phyloP scores from a whole-genome alignment of 2,888 invertebrate species.

The Gerris lacustris region DNA sequence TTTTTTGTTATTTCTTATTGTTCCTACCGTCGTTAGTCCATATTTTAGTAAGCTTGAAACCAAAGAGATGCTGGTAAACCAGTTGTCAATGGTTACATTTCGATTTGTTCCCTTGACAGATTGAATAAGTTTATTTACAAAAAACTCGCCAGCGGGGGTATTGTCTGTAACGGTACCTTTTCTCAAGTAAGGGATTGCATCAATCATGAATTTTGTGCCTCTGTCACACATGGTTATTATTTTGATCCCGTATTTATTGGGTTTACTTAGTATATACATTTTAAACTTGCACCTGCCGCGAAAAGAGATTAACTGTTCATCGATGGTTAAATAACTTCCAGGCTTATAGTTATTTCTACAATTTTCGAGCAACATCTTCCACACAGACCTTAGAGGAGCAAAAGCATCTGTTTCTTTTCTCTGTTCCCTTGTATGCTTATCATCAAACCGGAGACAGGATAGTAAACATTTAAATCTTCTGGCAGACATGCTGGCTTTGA shows the following conservation, averaged over 20 bases:
- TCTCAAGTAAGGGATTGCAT: slow-evolving; percentile 21
- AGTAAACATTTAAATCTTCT: not conserved
- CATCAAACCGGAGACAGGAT: not conserved
- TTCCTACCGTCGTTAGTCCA: slow-evolving; percentile 21
- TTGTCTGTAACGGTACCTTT: slow-evolving; percentile 14
- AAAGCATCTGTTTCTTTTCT: too few species aligned
- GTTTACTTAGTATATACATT: slow-evolving; percentile 29
- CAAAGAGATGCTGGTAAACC: slow-evolving; percentile 21
- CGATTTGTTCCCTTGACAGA: slow-evolving; percentile 18
- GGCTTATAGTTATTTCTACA: slow-evolving; percentile 27
- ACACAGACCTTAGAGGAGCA: slow-evolving; percentile 25
- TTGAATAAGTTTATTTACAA: slow-evolving; percentile 16
- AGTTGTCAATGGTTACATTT: slow-evolving; percentile 24
- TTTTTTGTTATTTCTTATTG: slow-evolving; percentile 28
- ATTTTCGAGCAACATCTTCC: slow-evolving; percentile 27
- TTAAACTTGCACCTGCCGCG: slow-evolving; percentile 27
- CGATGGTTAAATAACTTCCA: slow-evolving; percentile 26
- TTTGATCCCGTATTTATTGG: slow-evolving; percentile 30
- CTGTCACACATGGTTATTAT: slow-evolving; percentile 14
- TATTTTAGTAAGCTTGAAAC: slow-evolving; percentile 22
- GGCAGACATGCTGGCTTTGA: not conserved
- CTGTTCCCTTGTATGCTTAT: not conserved
- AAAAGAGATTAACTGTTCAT: slow-evolving; percentile 30
- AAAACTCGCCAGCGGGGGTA: slow-evolving; percentile 12
- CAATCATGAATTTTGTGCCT: slow-evolving; percentile 15